A percentile compares a stretch with the other conserved stretches of the same genome.
phyloP scores from a whole-genome alignment of 2,888 invertebrate species.

The Hydraecia micacea region DNA sequence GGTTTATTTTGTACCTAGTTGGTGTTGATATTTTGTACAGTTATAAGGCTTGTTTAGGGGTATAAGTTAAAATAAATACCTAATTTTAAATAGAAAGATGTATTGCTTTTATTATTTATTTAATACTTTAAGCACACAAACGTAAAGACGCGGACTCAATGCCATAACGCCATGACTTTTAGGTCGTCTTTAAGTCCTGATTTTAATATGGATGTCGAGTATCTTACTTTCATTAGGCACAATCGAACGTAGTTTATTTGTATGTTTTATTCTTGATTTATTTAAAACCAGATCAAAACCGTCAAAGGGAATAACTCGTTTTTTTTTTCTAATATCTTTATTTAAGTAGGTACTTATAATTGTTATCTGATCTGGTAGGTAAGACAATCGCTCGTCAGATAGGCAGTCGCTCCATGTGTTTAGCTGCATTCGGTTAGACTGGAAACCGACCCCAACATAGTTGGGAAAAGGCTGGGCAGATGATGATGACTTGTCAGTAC shows the following conservation, averaged over 20 bases:
- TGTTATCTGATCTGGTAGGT: too few relatives aligned
- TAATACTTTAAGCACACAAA: too few relatives aligned
- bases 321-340: background rate
- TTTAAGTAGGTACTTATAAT: too few relatives aligned
- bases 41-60: background rate
- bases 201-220: too few relatives aligned
- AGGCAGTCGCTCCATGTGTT: too few relatives aligned
- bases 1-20: conserved; percentile 21
- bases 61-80: background rate
- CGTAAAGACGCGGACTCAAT: too few relatives aligned
- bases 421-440: background rate
- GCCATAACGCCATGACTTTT: too few relatives aligned
- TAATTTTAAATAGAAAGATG: background rate
- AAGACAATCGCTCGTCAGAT: too few relatives aligned
- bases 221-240: too few relatives aligned
- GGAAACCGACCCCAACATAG: background rate
- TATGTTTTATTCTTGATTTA: background rate
- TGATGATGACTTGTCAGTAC: too few relatives aligned
- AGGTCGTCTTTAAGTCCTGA: too few relatives aligned
- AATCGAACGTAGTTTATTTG: background rate
- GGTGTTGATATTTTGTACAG: conserved; percentile 33
- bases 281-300: background rate
- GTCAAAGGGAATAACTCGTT: background rate
- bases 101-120: too few relatives aligned
- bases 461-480: background rate